Percentiles rank a stretch among this genome's conserved stretches.
These are phyloP conservation scores for Leptobrachium ailaonicum DNA, from an alignment of 2,113 vertebrate genomes.

Conservation along the genomic window DNA sequence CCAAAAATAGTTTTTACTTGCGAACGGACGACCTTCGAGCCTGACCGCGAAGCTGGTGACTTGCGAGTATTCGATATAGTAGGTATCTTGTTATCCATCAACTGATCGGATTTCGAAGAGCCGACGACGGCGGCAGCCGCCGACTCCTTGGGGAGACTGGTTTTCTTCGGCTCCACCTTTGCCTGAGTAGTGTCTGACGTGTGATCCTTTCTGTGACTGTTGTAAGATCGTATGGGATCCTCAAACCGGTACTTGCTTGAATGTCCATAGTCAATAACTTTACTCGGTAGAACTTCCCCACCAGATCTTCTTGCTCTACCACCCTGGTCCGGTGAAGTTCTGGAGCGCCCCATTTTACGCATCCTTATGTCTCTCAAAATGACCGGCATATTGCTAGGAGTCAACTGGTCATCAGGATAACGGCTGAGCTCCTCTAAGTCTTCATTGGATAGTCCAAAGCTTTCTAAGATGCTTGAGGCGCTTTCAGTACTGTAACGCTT, in stretches of 20 bases:
- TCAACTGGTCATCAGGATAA: slow-evolving; percentile 89
- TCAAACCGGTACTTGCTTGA: slow-evolving; percentile 81
- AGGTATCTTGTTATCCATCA: slow-evolving; percentile 61
- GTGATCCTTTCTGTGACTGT: slow-evolving; percentile 56
- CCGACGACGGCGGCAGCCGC: slow-evolving; percentile 59
- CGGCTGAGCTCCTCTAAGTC: slow-evolving; percentile 88
- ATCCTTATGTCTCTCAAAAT: slow-evolving; percentile 87
- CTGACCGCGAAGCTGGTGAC: background rate
- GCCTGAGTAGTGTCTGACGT: slow-evolving; percentile 62
- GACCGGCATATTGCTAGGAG: slow-evolving; percentile 86
- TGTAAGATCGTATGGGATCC: slow-evolving; percentile 57
- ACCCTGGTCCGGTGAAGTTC: slow-evolving; percentile 51
- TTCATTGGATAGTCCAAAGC: slow-evolving; percentile 89
- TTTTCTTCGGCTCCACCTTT: slow-evolving; percentile 23
- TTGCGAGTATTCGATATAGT: slow-evolving; percentile 37
- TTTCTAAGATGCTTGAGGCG: slow-evolving; percentile 85
- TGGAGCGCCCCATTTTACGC: slow-evolving; percentile 74
- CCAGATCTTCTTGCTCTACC: slow-evolving; percentile 61
- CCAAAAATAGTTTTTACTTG: slow-evolving; percentile 23
- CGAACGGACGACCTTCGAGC: background rate
- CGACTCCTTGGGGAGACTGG: slow-evolving; percentile 58
- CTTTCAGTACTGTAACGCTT: slow-evolving; percentile 83
- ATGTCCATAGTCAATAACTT: slow-evolving; percentile 93
- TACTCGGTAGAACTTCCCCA: slow-evolving; percentile 67
- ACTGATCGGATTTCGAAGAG: slow-evolving; percentile 52